phyloP scores from a whole-genome alignment of 2,888 invertebrate genomes.

The Yponomeuta sedellus region DNA sequence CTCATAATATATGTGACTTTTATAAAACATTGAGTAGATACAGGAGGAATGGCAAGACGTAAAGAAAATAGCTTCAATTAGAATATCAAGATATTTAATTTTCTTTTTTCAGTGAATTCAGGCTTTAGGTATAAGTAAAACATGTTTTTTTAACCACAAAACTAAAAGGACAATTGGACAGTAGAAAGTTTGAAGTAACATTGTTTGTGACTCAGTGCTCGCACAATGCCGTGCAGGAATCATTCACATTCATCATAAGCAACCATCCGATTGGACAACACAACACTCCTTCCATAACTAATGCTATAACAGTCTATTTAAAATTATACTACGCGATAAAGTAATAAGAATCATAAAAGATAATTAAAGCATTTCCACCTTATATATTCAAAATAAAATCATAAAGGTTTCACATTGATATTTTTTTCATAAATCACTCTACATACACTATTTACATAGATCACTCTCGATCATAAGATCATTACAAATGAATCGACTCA shows the following conservation, averaged over 20 bases:
- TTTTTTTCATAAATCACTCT: slow-evolving; percentile 41
- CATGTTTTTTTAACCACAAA: slow-evolving; percentile 2
- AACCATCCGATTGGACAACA: slow-evolving; percentile 39
- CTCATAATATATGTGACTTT: background rate
- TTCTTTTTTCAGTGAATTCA: background rate
- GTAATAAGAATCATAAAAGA: slow-evolving; percentile 68
- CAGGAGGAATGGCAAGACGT: background rate
- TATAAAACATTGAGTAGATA: background rate
- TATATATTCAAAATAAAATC: slow-evolving; percentile 73
- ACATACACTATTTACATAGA: slow-evolving; percentile 67
- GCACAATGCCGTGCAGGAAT: slow-evolving; percentile 11
- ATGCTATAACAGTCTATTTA: slow-evolving; percentile 76
- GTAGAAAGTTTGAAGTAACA: background rate
- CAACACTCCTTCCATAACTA: slow-evolving; percentile 59
- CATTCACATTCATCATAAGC: slow-evolving; percentile 24
- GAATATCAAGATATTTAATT: slow-evolving; percentile 11
- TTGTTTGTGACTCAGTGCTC: slow-evolving; percentile 5
- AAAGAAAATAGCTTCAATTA: background rate
- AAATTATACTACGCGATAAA: slow-evolving; percentile 72
- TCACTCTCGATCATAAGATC: slow-evolving; percentile 60
- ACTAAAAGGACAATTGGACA: slow-evolving; percentile 2
- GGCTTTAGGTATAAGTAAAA: background rate
- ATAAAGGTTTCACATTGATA: slow-evolving; percentile 63
- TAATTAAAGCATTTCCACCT: slow-evolving; percentile 77
- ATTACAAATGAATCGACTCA: slow-evolving; percentile 50